Evolutionary conservation across 2,797 vertebrate species (phyloP).

Genomic region (Microhierax caerulescens): DNA sequence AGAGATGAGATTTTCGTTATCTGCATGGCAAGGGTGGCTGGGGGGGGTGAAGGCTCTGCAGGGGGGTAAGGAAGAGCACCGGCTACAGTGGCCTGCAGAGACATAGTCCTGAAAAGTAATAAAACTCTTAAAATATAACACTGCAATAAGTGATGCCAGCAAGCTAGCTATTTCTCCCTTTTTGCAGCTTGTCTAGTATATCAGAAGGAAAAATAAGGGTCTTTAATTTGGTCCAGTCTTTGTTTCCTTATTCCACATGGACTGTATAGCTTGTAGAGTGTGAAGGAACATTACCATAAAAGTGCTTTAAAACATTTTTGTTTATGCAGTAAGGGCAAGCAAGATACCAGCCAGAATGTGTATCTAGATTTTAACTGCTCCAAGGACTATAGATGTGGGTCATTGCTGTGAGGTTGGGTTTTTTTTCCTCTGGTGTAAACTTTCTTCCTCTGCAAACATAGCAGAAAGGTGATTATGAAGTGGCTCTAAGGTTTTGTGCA

Average conservation of each 20-base stretch:
- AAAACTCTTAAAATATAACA: background rate
- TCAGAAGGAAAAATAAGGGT: background rate
- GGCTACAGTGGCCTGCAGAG: background rate
- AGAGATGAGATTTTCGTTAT: background rate
- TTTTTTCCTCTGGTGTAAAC: background rate
- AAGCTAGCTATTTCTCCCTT: accelerated
- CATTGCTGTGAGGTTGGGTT: background rate
- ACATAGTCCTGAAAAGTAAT: background rate
- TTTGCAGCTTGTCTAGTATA: background rate
- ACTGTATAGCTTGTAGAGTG: background rate
- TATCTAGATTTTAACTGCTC: background rate
- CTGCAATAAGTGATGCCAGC: background rate
- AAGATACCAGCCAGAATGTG: background rate
- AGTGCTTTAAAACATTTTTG: background rate
- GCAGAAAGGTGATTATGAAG: background rate
- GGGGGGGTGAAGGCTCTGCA: background rate
- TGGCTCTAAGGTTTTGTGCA: background rate
- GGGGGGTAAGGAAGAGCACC: too few species aligned
- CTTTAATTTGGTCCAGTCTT: background rate
- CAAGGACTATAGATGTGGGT: background rate
- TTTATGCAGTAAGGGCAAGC: background rate
- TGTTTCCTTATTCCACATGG: background rate
- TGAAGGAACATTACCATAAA: background rate
- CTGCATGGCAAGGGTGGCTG: accelerated
- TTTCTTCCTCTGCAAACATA: background rate